These are phyloP conservation scores for Sylvietta virens DNA, from an alignment of 2,113 vertebrate species.

Conservation along the genomic window DNA sequence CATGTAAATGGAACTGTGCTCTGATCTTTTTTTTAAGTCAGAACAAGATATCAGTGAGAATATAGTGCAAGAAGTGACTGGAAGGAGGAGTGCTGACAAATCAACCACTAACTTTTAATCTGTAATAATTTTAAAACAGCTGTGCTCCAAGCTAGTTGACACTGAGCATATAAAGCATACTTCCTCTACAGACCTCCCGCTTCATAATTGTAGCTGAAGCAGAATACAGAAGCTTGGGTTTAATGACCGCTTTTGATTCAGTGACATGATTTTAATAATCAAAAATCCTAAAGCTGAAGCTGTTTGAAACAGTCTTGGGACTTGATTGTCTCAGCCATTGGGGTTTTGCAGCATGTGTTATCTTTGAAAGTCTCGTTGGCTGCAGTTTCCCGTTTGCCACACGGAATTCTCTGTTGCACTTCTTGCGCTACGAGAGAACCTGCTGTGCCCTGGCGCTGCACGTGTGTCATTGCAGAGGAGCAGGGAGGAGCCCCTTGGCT, in stretches of 20 bases:
- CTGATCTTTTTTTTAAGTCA: not conserved
- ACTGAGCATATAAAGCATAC: not conserved
- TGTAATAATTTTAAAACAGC: not conserved
- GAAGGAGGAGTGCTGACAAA: not conserved
- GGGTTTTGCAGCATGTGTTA: not conserved
- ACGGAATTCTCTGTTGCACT: not conserved
- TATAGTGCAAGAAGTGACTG: not conserved
- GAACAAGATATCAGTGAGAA: conserved; percentile 16
- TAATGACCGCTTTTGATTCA: conserved; percentile 15
- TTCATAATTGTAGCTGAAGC: not conserved
- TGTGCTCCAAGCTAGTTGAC: not conserved
- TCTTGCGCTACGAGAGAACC: not conserved
- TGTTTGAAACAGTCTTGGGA: not conserved
- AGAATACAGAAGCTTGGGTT: not conserved
- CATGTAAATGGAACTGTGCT: not conserved
- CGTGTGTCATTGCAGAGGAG: not conserved
- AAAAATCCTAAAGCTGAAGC: conserved; percentile 12
- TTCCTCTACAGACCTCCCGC: not conserved
- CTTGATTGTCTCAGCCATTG: not conserved
- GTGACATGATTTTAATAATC: conserved; percentile 26
- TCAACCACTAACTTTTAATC: not conserved
- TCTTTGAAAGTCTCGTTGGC: not conserved
- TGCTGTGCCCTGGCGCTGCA: not conserved
- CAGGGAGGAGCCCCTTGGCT: not conserved
- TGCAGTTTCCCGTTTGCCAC: not conserved